Evolutionary conservation across 2,888 invertebrate genomes (phyloP), one percentile per base, ranked within the genome.

Genomic region (Lepetodrilus schrolli): DNA sequence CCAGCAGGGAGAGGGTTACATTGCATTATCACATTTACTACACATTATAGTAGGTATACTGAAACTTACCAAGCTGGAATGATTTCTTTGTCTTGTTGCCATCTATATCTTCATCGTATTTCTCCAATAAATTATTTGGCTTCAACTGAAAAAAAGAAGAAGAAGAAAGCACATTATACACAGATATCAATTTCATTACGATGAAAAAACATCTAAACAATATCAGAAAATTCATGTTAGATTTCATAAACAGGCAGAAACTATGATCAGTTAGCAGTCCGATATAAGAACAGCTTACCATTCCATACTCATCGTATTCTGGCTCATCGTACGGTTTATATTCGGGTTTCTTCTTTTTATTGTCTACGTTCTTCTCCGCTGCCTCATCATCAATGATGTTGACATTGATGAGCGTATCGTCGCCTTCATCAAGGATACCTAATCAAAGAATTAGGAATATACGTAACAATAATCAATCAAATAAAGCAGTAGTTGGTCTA

Each of bases 61-160:
- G 21, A 1, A 21, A 77, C 83, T 93, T 92, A 30, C 97, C 97
- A 77, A 98, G 93, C 72, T 93, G 92, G 91, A 98, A 98, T 72
- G 93, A 92, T 43, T 91, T 89, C 82, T 92, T 93, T 82, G 94
- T 94, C 82, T 92, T 93, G 71, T 92, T 93, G 0, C 94, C 95
- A 70, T 94, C 94, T 73, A 97, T 94, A 91, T 97, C 97, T 87
- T 97, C 97, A 90, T 99, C 97, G 89, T 99, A 99, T 92, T 99
- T 97, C 82, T 94, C 92, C 26, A 99, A 93, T 66, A 99, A 92
- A 10, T 93, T 93, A 84, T 93, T 93, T 80, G 88, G 93, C 92
- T 91, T 90, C 68, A 90, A 75, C 90, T 91, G 81, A 49, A 87
- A 80, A n/a, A n/a, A n/a, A n/a, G n/a, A n/a, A n/a, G n/a, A n/a